Evolutionary conservation across 2,888 invertebrate genomes (phyloP), one percentile per base, ranked within the genome.

Genomic region (Hemistola chrysoprasaria): DNA sequence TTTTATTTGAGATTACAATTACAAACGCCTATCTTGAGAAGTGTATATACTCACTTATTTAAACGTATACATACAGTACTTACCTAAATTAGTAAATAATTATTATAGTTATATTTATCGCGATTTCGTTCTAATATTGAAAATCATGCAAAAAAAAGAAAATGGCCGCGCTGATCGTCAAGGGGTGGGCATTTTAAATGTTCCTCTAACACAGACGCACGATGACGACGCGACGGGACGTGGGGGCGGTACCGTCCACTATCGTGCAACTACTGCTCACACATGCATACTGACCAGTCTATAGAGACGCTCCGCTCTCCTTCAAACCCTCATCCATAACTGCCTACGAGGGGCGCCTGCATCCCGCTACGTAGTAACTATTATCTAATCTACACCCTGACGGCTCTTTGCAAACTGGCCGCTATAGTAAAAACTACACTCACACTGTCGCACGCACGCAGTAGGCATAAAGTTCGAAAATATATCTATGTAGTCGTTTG

Each of bases 401-500:
- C 60, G 74, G 65, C 11, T 67, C 83, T 48, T 37, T 6, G 22
- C 47, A 60, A 48, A 47, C 47, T 75, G 77, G 84, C 26, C 53
- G 42, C 50, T 47, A 55, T 58, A 58, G 69, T 73, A 78, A 78
- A 78, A 82, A 81, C 81, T 80, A 78, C 62, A 61, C 65, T 49
- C 76, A 70, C 76, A 71, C 69, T 56, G 39, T 39, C 8, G 29
- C 40, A 40, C 24, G 55, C 54, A 75, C 74, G 76, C 65, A 71
- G 78, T 76, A 80, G 79, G 83, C 84, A 84, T 85, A 86, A 86
- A 86, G 85, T 85, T 84, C 74, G 74, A 81, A 85, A 86, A 82
- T 82, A 78, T 81, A 84, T 70, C 54, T 68, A 75, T 61, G 63
- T 76, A 75, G 69, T 57, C 63, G 65, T 65, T 64, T 67, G 71